A percentile compares a stretch with the other conserved stretches of the same genome.
These are phyloP conservation scores for Chloroceryle inda DNA, from an alignment of 2,797 vertebrate genomes.

Conservation along the genomic window DNA sequence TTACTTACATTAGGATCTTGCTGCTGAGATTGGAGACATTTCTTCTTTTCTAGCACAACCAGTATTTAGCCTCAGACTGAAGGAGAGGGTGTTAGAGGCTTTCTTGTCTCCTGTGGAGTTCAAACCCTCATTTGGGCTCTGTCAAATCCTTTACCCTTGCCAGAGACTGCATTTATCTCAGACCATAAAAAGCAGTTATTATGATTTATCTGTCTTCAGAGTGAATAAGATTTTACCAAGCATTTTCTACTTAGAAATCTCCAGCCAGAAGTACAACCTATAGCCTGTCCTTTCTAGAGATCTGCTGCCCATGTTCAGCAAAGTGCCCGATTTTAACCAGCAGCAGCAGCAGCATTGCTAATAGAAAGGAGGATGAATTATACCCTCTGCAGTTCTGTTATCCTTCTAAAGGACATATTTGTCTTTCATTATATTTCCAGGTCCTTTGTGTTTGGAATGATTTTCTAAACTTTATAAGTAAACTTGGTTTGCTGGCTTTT, in stretches of 20 bases:
- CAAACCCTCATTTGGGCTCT: not conserved
- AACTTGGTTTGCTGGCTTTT: not conserved
- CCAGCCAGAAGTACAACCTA: not conserved
- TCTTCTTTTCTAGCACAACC: not conserved
- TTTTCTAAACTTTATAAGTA: not conserved
- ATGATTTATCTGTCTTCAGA: constrained; percentile 44
- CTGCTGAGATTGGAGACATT: not conserved
- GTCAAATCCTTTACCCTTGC: constrained; percentile 44
- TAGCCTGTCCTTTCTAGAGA: not conserved
- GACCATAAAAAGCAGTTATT: constrained; percentile 30
- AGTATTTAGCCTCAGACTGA: not conserved
- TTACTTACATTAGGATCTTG: not conserved
- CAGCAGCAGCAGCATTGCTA: not conserved
- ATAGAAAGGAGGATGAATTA: not conserved
- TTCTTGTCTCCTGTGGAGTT: constrained; percentile 23
- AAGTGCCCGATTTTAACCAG: not conserved
- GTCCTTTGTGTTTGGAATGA: not conserved
- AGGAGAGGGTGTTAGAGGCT: not conserved
- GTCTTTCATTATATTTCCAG: not conserved
- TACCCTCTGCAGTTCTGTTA: not conserved
- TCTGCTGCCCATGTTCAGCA: not conserved
- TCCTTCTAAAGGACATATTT: not conserved
- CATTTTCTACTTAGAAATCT: constrained; percentile 33
- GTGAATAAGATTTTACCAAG: constrained; percentile 41
- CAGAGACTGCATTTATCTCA: constrained; percentile 56